A percentile compares a stretch with the other conserved stretches of the same genome.
Conservation (phyloP, 1,140 invertebrate genomes). For the Bombus ignitus region DNA sequence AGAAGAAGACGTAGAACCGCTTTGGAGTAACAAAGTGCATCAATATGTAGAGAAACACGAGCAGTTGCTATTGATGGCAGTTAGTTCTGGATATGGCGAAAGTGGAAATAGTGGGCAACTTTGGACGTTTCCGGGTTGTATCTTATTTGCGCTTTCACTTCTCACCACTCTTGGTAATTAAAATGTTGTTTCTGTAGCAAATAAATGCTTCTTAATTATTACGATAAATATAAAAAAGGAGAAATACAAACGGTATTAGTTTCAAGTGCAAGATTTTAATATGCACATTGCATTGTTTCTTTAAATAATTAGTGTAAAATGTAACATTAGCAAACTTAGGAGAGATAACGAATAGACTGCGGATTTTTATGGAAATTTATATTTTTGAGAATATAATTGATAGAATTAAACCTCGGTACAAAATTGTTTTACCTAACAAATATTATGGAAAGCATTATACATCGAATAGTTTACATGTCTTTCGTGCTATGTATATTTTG, state of each 20-base stretch:
- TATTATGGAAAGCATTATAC: too few relatives aligned
- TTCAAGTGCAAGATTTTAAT: background rate
- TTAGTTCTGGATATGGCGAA: conserved; percentile 84
- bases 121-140: conserved; percentile 86
- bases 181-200: background rate
- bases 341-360: too few relatives aligned
- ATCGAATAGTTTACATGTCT: too few relatives aligned
- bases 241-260: too few relatives aligned
- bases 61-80: conserved; percentile 81
- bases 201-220: background rate
- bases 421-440: too few relatives aligned
- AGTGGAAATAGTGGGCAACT: conserved; percentile 82
- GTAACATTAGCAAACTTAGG: background rate
- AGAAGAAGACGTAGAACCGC: conserved; percentile 76
- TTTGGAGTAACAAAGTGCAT: conserved; percentile 83
- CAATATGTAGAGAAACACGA: conserved; percentile 84
- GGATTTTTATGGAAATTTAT: too few relatives aligned
- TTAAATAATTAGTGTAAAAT: background rate
- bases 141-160: conserved; percentile 85
- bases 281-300: background rate
- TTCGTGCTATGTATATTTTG: too few relatives aligned
- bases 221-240: background rate
- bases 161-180: conserved; percentile 85
- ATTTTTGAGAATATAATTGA: too few relatives aligned
- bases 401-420: too few relatives aligned